These are phyloP conservation scores for Oncopeltus fasciatus DNA, from an alignment of 1,140 invertebrate species.

Conservation along the genomic window DNA sequence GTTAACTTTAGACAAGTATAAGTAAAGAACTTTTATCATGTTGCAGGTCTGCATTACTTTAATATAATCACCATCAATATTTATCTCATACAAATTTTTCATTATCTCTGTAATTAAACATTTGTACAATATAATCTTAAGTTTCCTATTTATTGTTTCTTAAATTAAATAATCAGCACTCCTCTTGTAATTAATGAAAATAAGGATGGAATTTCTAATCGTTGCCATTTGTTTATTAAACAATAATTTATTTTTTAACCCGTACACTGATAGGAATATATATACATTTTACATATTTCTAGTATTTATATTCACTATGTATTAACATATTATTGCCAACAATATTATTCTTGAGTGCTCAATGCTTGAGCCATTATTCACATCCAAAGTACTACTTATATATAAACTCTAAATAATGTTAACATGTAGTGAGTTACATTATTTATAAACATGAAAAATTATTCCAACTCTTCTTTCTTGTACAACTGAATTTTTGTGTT, in stretches of 20 bases:
- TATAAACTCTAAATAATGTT: slow-evolving; percentile 10
- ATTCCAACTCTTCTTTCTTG: too few species aligned
- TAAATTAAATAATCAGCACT: not conserved
- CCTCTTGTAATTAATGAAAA: not conserved
- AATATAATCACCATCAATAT: too few species aligned
- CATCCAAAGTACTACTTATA: not conserved
- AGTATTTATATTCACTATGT: slow-evolving; percentile 14
- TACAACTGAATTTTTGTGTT: too few species aligned
- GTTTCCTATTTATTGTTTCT: not conserved
- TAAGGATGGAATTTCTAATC: not conserved
- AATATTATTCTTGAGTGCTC: not conserved
- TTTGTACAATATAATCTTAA: too few species aligned
- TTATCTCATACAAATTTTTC: too few species aligned
- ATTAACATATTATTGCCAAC: slow-evolving; percentile 20
- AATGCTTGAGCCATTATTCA: not conserved
- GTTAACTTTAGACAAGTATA: too few species aligned
- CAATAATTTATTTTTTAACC: slow-evolving; percentile 4
- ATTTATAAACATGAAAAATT: slow-evolving; percentile 9
- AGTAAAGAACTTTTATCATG: too few species aligned
- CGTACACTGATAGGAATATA: slow-evolving; percentile 15
- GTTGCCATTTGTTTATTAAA: slow-evolving; percentile 2
- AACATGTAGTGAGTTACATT: slow-evolving; percentile 6
- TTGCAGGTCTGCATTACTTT: too few species aligned
- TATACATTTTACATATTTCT: slow-evolving; percentile 1
- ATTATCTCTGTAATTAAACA: too few species aligned